Evolutionary conservation across 2,113 vertebrate species (phyloP).

Genomic region (Leptobrachium leishanense): DNA sequence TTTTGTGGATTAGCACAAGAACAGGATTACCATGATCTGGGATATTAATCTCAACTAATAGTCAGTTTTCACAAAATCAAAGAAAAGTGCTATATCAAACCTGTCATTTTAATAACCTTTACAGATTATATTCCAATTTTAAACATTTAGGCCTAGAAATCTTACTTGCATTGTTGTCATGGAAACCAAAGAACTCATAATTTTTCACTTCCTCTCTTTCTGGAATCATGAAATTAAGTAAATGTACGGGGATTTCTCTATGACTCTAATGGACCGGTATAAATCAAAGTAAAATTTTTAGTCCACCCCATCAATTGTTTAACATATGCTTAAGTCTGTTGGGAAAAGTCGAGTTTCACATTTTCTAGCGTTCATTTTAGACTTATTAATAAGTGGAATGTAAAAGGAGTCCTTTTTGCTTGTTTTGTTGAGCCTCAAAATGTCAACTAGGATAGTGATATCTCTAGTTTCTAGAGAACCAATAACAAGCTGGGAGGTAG

Average conservation of each 20-base stretch:
- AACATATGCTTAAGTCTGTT: too few relatives aligned
- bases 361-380: too few relatives aligned
- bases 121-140: slow-evolving; percentile 15
- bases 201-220: background rate
- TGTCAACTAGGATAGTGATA: too few relatives aligned
- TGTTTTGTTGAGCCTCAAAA: too few relatives aligned
- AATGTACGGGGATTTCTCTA: background rate
- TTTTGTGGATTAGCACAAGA: background rate
- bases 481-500: too few relatives aligned
- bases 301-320: too few relatives aligned
- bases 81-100: slow-evolving; percentile 14
- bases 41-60: slow-evolving; percentile 13
- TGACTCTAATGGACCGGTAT: too few relatives aligned
- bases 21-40: background rate
- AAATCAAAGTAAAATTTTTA: too few relatives aligned
- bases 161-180: slow-evolving; percentile 9
- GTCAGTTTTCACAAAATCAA: background rate
- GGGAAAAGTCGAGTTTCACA: too few relatives aligned
- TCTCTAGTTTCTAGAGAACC: too few relatives aligned
- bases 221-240: background rate
- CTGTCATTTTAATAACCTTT: slow-evolving; percentile 36
- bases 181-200: slow-evolving; percentile 6
- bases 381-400: too few relatives aligned
- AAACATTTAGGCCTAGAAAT: slow-evolving; percentile 9
- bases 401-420: too few relatives aligned